A percentile compares a stretch with the other conserved stretches of the same genome.
Evolutionary conservation across 2,797 vertebrate species (phyloP).

Genomic region (Acipenser transmontanus): DNA sequence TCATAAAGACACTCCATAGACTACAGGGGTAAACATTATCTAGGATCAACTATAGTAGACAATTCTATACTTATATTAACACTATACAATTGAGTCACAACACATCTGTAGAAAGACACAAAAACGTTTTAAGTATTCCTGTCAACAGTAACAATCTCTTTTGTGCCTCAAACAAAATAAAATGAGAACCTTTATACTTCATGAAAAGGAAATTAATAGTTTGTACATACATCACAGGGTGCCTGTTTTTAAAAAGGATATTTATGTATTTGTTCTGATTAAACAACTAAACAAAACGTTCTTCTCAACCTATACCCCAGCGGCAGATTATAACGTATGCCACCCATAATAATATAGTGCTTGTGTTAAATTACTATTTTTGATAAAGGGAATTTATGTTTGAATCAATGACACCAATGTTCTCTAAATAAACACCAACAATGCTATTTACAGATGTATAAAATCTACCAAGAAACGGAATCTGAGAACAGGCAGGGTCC

Average conservation of each 20-base stretch:
- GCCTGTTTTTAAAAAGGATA: neutral
- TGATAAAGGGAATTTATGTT: too few relatives aligned
- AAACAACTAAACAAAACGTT: too few relatives aligned
- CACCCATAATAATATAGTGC: too few relatives aligned
- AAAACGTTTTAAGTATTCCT: constrained; percentile 69
- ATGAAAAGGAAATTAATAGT: neutral
- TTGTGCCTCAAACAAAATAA: constrained; percentile 74
- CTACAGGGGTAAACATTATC: constrained; percentile 83
- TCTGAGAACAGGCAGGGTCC: neutral
- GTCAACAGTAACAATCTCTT: constrained; percentile 73
- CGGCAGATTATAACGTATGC: too few relatives aligned
- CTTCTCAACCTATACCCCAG: too few relatives aligned
- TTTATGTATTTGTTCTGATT: too few relatives aligned
- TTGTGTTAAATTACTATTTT: too few relatives aligned
- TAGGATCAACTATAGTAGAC: constrained; percentile 85
- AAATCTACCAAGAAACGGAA: neutral
- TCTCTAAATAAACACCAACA: neutral
- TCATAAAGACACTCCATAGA: constrained; percentile 83
- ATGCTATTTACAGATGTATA: constrained; percentile 1
- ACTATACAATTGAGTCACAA: constrained; percentile 96
- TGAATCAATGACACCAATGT: neutral
- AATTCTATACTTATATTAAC: constrained; percentile 89
- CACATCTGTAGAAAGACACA: constrained; percentile 95
- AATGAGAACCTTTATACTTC: neutral
- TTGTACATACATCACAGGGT: neutral